phyloP scores from a whole-genome alignment of 1,140 invertebrate species.

The Leptinotarsa undecemlineata region DNA sequence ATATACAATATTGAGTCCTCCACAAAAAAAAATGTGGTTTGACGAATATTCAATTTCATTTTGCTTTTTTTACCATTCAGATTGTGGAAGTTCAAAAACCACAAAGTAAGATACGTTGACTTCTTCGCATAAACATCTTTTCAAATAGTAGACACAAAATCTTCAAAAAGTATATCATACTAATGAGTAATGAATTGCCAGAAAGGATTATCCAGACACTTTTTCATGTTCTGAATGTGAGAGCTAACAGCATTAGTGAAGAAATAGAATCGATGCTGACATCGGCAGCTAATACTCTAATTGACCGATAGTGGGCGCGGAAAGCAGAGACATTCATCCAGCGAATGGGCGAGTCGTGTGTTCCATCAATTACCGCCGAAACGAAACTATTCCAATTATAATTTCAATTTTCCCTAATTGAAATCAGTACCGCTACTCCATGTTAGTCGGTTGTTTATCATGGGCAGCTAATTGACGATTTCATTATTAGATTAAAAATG shows the following conservation, averaged over 20 bases:
- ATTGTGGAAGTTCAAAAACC: no score
- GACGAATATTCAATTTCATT: no score
- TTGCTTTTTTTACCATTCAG: no score
- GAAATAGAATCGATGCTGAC: neutral
- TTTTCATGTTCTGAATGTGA: no score
- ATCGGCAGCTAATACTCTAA: neutral
- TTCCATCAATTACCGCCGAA: slow-evolving; percentile 2
- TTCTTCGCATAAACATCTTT: no score
- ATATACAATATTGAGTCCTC: no score
- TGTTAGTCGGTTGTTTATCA: slow-evolving; percentile 42
- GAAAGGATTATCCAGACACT: no score
- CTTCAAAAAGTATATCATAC: no score
- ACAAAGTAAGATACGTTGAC: no score
- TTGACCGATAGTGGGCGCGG: neutral
- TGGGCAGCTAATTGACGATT: slow-evolving; percentile 44
- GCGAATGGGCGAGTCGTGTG: neutral
- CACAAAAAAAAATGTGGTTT: no score
- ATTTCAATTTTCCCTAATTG: slow-evolving; percentile 45
- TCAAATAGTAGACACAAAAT: no score
- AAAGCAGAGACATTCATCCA: neutral
- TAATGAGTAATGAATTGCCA: no score
- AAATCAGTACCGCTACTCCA: slow-evolving; percentile 34
- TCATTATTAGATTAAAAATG: slow-evolving; percentile 47
- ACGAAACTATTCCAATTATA: slow-evolving; percentile 34
- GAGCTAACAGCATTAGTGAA: neutral